Evolutionary conservation across 1,140 invertebrate genomes (phyloP).

Genomic region (Oryctes rhinoceros): DNA sequence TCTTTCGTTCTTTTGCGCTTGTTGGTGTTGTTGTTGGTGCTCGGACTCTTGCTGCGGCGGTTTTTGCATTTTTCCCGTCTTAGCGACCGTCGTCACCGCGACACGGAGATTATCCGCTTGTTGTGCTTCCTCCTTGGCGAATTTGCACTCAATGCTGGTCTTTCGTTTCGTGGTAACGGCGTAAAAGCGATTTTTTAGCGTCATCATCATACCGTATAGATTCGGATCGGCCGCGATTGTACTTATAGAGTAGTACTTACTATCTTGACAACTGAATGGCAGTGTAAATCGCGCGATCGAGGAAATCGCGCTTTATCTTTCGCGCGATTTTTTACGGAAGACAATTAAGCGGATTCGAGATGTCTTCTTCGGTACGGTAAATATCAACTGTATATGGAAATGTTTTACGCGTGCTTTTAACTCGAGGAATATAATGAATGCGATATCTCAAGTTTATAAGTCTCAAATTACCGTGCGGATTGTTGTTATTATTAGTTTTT

Average conservation of each 20-base stretch:
- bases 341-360: not conserved
- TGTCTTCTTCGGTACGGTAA: not conserved
- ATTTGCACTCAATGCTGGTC: slow-evolving; percentile 7
- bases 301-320: not conserved
- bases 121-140: not conserved
- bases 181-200: not conserved
- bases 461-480: not conserved
- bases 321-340: slow-evolving; percentile 17
- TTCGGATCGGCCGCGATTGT: slow-evolving; percentile 4
- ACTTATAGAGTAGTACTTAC: not conserved
- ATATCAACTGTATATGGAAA: not conserved
- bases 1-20: not conserved
- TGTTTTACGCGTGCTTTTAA: not conserved
- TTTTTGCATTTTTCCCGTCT: not conserved
- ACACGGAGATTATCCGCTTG: not conserved
- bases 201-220: not conserved
- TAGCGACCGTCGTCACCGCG: not conserved
- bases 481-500: slow-evolving; percentile 5
- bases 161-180: not conserved
- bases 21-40: not conserved
- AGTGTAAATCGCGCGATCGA: not conserved
- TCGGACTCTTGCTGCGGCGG: not conserved
- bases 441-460: not conserved
- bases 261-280: slow-evolving; percentile 1
- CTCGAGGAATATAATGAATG: not conserved